Evolutionary conservation across 2,113 vertebrate genomes (phyloP), one percentile per base, ranked within the genome.

Genomic region (Gallinago media): DNA sequence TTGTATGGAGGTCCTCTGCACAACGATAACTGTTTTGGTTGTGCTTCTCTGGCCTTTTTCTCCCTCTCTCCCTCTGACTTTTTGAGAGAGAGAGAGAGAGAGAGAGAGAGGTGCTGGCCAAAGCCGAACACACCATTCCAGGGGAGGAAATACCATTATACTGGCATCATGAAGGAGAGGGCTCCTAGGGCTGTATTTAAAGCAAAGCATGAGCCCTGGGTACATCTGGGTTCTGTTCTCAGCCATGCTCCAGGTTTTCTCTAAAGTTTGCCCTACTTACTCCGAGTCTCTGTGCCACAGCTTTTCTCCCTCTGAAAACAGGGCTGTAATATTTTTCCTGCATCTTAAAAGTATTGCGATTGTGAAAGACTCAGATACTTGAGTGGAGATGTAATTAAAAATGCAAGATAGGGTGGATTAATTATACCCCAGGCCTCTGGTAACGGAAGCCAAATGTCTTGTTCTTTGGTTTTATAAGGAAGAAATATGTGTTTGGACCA

Each of bases 101-200:
- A 68, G 70, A 61, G 67, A 61, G 38, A 74, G 68, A 56, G 56
- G n/a, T 58, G 58, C 76, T 85, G 80, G 91, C 95, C 91, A 89
- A 89, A 87, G 92, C 9, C 1, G 12, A 95, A 61, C 4, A 9
- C 88, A 91, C 83, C 42, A 65, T 96, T 96, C 95, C 95, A 95
- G 83, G 80, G 91, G 91, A 96, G 96, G 96, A 96, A 96, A 97
- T 96, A 46, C 96, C 95, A 92, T 96, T 95, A 94, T 73, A 89
- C 88, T 96, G 95, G 96, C 96, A 96, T 96, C 94, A 95, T 62
- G 73, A 85, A 72, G 2, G 15, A 92, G 73, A 89, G 49, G 66
- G 86, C 94, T 88, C 77, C 77, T 94, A 86, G n/a, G 31, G 86
- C 63, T 89, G 76, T 50, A 58, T 85, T 95, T 91, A 85, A 96